phyloP scores from a whole-genome alignment of 2,888 invertebrate genomes.

The Oligia fasciuncula region DNA sequence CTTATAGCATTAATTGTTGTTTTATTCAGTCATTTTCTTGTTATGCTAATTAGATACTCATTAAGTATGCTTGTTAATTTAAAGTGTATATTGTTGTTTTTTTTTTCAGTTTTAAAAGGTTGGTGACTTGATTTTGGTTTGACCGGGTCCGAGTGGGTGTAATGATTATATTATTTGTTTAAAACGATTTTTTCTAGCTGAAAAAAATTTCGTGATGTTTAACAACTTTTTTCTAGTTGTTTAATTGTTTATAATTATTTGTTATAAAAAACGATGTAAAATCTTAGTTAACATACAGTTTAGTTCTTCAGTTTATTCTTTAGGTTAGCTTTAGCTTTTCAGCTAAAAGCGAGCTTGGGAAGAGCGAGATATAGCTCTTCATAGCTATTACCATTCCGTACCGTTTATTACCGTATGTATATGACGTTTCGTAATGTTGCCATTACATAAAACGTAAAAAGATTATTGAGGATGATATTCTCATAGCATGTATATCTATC shows the following conservation, averaged over 20 bases:
- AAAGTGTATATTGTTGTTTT: slow-evolving; percentile 9
- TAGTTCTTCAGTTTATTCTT: not conserved
- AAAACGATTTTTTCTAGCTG: not conserved
- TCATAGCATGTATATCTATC: too few species aligned
- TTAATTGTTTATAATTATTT: not conserved
- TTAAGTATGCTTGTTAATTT: slow-evolving; percentile 39
- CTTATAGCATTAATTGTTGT: slow-evolving; percentile 49
- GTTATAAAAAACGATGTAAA: not conserved
- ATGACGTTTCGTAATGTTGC: too few species aligned
- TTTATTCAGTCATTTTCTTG: slow-evolving; percentile 49
- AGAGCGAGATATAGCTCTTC: too few species aligned
- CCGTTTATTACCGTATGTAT: too few species aligned
- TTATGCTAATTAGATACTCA: slow-evolving; percentile 52
- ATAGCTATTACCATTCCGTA: too few species aligned
- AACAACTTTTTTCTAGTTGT: too few species aligned
- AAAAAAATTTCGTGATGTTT: too few species aligned
- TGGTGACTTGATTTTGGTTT: slow-evolving; percentile 6
- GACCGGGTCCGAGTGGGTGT: not conserved
- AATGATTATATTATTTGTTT: not conserved
- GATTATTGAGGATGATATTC: too few species aligned
- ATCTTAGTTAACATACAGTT: not conserved
- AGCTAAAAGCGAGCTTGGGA: not conserved
- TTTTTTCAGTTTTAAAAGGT: not conserved
- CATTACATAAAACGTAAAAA: too few species aligned
- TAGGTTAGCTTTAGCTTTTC: not conserved